A percentile compares a stretch with the other conserved stretches of the same genome.
phyloP scores from a whole-genome alignment of 2,888 invertebrate genomes.

The Halocaridina rubra region DNA sequence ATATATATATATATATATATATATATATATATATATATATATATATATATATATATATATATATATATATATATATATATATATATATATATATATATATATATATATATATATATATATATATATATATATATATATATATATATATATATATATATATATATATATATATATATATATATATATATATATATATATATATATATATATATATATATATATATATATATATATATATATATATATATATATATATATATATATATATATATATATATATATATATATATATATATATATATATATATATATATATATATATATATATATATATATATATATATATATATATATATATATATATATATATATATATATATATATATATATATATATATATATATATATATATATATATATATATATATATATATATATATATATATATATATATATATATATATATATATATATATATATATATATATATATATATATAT shows the following conservation, averaged over 20 bases:
- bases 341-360: slow-evolving; percentile 11
- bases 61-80: slow-evolving; percentile 5
- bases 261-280: slow-evolving; percentile 19
- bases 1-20: neutral
- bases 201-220: slow-evolving; percentile 16
- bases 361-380: slow-evolving; percentile 15
- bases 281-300: slow-evolving; percentile 19
- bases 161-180: slow-evolving; percentile 10
- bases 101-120: slow-evolving; percentile 2
- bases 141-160: slow-evolving; percentile 13
- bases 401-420: slow-evolving; percentile 13
- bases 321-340: neutral
- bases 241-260: slow-evolving; percentile 10
- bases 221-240: slow-evolving; percentile 13
- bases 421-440: slow-evolving; percentile 14
- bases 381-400: slow-evolving; percentile 10
- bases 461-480: slow-evolving; percentile 6
- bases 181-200: slow-evolving; percentile 16
- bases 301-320: slow-evolving; percentile 1
- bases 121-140: slow-evolving; percentile 12
- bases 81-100: slow-evolving; percentile 19
- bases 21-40: slow-evolving; percentile 6
- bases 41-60: neutral
- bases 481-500: slow-evolving; percentile 14
- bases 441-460: slow-evolving; percentile 7